Base-by-base conservation (phyloP, 2,113 vertebrate genomes). In the Calyptommatus sinebrachiatus region DNA sequence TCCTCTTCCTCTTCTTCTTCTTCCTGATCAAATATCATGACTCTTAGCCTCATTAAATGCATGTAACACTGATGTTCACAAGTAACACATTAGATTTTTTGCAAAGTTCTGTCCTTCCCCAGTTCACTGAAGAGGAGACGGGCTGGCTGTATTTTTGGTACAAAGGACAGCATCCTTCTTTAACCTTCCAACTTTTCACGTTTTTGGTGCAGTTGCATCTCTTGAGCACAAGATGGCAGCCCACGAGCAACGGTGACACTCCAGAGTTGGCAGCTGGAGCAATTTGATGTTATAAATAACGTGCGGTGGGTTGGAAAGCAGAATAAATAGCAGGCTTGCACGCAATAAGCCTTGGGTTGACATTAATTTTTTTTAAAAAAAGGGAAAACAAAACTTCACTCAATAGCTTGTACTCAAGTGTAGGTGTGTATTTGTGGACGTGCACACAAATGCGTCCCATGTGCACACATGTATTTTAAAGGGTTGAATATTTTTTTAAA, bases 141-240 rank as follows among this genome's bases (percentile, higher is more conserved):
- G 48, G 3, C 22, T 22, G 29, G 26, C 8, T 12, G 22, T 29
- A 60, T 11, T 53, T 60, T 73, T 68, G 26, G 65, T 35, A 35
- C 11, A 20, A 77, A 46, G 1, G 14, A 57, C 31, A 62, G 11
- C 12, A 5, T 14, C 61, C 1, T 24, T 22, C n/a, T 48, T 7
- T 31, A 21, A 6, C 7, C 7, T 14, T 26, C 53, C 6, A 8
- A 5, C 28, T 26, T 73, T 73, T 9, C 3, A 48, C 2, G 3
- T 1, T 79, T 26, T 81, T 68, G 24, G 29, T 14, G 87, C 29
- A 80, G 57, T 91, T 90, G 41, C 84, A 83, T 5, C 24, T 46
- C 86, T 65, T 0, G 1, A 28, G 89, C 95, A 94, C 95, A 85
- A 94, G 95, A 89, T 92, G 95, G 95, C 93, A 89, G 46, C 85